Base-by-base conservation (phyloP, 1,140 invertebrate genomes). In the Drosophila parvula region DNA sequence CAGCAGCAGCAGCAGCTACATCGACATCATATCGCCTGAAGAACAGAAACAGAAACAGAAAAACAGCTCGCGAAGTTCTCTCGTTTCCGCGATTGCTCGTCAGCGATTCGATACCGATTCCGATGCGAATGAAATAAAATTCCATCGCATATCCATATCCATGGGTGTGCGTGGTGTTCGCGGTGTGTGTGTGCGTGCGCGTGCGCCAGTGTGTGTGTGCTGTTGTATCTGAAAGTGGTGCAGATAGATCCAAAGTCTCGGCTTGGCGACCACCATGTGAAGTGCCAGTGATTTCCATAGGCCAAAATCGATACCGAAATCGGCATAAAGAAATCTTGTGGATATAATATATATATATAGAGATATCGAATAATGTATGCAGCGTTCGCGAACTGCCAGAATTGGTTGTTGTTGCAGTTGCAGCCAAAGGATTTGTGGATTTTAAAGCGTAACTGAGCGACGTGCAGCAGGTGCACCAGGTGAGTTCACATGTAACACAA, bases 351-450 rank as follows among this genome's bases (percentile, higher is more conserved):
- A 16, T 32, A 48, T 50, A 50, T 50, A 16, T 10, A 10, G 28
- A 51, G 3, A 44, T 47, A 38, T 64, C 70, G 60, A 67, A 85
- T 82, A 91, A 91, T 91, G 89, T 82, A 86, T 91, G 89, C 79
- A 74, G 77, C 79, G 78, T 78, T 89, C 71, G 84, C 69, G 70
- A 85, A 84, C 63, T 77, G 60, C 65, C 79, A 89, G 48, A 86
- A 91, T 89, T 86, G 89, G 81, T 86, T 91, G 79, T 91, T 91
- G 77, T 89, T 91, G 84, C 81, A 82, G 53, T 90, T 91, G 77
- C 89, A 91, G 79, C 89, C 89, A 77, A 91, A 91, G 81, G 89
- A 91, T 86, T 91, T 91, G 84, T 91, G 89, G 89, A 91, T 91
- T 86, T 86, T 91, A 71, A 68, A 85, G 56, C 75, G 64, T 61